Conservation (phyloP, 2,797 vertebrate genomes). For the Phyllotis vaccarum region DNA sequence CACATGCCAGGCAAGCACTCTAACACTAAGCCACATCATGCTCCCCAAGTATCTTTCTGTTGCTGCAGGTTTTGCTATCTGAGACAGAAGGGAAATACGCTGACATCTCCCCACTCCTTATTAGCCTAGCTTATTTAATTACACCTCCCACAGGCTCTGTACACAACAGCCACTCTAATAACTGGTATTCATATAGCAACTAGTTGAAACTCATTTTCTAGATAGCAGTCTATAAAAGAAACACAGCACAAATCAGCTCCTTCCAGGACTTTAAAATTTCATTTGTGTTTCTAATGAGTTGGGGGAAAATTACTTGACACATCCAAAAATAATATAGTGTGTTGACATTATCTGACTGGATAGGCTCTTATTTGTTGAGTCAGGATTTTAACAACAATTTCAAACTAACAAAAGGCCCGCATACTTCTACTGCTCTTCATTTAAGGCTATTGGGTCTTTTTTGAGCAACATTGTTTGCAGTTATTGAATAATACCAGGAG, state of each 20-base stretch:
- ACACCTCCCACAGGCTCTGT: not conserved
- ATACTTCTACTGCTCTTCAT: constrained; percentile 35
- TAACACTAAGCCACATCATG: not conserved
- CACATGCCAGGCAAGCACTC: not conserved
- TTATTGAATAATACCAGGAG: not conserved
- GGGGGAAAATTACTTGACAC: constrained; percentile 46
- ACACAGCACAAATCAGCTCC: constrained; percentile 24
- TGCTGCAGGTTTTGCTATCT: not conserved
- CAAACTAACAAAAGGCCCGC: constrained; percentile 59
- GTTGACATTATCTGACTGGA: not conserved
- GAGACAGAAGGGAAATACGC: not conserved
- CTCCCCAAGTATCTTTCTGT: not conserved
- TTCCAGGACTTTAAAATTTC: constrained; percentile 54
- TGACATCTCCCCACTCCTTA: not conserved
- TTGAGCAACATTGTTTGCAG: constrained; percentile 43
- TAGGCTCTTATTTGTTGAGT: constrained; percentile 33
- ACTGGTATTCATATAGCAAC: constrained; percentile 20
- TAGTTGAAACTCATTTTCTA: constrained; percentile 20
- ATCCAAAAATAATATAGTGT: constrained; percentile 13
- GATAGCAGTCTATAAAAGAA: constrained; percentile 29
- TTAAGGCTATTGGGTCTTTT: constrained; percentile 55
- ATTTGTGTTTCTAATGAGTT: constrained; percentile 59
- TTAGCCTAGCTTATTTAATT: not conserved
- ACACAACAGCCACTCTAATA: not conserved
- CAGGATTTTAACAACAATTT: constrained; percentile 52